Evolutionary conservation across 2,888 invertebrate genomes (phyloP).

Genomic region (Mystacides longicornis): DNA sequence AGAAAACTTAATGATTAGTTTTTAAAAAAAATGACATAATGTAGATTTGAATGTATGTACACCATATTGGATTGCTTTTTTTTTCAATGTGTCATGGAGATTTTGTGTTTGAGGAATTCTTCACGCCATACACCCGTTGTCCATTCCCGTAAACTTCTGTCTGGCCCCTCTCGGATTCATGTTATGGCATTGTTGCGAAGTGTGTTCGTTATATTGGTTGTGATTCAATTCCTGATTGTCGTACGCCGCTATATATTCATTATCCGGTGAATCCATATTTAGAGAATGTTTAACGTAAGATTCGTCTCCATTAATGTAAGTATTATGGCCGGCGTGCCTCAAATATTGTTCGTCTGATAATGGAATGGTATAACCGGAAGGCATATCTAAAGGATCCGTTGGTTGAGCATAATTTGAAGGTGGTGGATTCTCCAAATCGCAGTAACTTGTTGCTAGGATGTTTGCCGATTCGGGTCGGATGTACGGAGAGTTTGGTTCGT

Average conservation of each 20-base stretch:
- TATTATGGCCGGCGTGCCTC: constrained; percentile 17
- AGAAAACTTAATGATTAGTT: too few relatives aligned
- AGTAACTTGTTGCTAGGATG: constrained; percentile 43
- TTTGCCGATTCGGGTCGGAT: constrained; percentile 48
- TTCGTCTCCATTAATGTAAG: constrained; percentile 37
- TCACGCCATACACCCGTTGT: constrained; percentile 59
- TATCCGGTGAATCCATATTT: constrained; percentile 47
- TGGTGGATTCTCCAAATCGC: constrained; percentile 30
- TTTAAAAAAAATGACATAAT: too few relatives aligned
- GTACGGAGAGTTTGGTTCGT: constrained; percentile 45
- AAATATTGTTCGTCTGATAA: constrained; percentile 20
- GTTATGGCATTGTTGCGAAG: constrained; percentile 45
- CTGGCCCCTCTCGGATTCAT: constrained; percentile 43
- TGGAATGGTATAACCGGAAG: constrained; percentile 16
- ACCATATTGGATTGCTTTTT: not conserved
- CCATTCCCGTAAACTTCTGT: constrained; percentile 50
- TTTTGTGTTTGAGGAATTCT: not conserved
- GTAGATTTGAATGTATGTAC: too few relatives aligned
- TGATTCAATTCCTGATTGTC: constrained; percentile 34
- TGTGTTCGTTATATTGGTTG: constrained; percentile 29
- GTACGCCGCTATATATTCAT: constrained; percentile 48
- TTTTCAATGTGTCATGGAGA: constrained; percentile 9
- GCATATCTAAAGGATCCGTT: constrained; percentile 20
- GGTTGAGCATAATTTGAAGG: constrained; percentile 24
- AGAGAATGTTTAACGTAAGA: constrained; percentile 45